Base-by-base conservation (phyloP, 2,113 vertebrate species). In the Spermophilus dauricus region DNA sequence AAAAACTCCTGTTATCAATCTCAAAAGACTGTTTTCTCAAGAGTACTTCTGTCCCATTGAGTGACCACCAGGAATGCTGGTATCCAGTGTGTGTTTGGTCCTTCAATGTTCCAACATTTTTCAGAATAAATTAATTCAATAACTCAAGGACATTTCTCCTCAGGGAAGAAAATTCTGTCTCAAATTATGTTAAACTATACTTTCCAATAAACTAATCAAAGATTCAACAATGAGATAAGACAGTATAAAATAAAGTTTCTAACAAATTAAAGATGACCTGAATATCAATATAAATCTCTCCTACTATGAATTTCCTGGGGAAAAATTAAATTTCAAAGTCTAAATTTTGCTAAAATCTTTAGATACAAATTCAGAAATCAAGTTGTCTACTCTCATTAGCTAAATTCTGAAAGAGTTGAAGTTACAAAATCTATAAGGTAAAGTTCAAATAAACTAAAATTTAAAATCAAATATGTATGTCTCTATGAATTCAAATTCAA, bases 341-440 rank as follows among this genome's bases (percentile, higher is more conserved):
- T 78, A 75, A 93, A 58, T 93, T 10, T 4, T 48, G 16, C 45
- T 87, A 34, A 78, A 80, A 84, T 70, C 34, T 91, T 45, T 78
- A 88, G 18, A 56, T 32, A 72, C 76, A 91, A 91, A 96, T 73
- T 91, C 5, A 87, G 63, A 95, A 96, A 90, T 96, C 42, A 73
- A 90, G 73, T 95, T 51, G 4, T 72, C 58, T 85, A 4, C 10
- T 13, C 13, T 51, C 17, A 1, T 69, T 45, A 87, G 69, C 37
- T 90, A 93, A 93, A 88, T 93, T 77, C 37, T 26, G 28, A 91
- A 88, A 87, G 39, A 93, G 90, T 58, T 89, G 12, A 63, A 91
- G 72, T 32, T 70, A 78, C 8, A 82, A 93, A 72, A 87, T 76
- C 53, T 78, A 6, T 48, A 83, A 84, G 13, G 73, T 90, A 45